Conservation (phyloP, 1,140 invertebrate genomes). For the Pseudoatta argentina region DNA sequence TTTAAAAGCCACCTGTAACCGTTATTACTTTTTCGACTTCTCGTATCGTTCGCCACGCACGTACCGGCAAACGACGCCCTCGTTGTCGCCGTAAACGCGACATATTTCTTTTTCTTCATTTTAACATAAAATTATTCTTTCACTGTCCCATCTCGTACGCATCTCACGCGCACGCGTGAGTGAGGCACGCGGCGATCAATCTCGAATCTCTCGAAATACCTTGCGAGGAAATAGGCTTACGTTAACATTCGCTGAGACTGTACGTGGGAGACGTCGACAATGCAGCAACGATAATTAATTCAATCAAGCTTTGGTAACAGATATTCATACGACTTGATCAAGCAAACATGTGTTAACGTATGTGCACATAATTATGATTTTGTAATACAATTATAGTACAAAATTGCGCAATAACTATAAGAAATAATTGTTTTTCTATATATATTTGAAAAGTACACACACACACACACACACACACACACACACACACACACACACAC, state of each 20-base stretch:
- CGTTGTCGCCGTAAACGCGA: slow-evolving; percentile 19
- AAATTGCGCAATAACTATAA: not conserved
- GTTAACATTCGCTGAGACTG: slow-evolving; percentile 10
- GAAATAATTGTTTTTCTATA: not conserved
- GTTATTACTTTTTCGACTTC: slow-evolving; percentile 62
- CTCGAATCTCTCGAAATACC: slow-evolving; percentile 42
- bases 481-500: too few relatives aligned
- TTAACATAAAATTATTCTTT: slow-evolving; percentile 14
- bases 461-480: too few relatives aligned
- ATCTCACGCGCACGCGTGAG: slow-evolving; percentile 32
- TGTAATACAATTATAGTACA: not conserved
- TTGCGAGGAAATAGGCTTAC: slow-evolving; percentile 11
- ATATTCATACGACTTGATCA: not conserved
- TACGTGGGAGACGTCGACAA: not conserved
- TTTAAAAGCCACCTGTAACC: slow-evolving; percentile 64
- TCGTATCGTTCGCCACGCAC: slow-evolving; percentile 54
- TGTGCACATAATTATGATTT: not conserved
- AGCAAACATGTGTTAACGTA: not conserved
- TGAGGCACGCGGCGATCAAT: slow-evolving; percentile 37
- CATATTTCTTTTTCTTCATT: not conserved
- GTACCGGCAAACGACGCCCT: slow-evolving; percentile 29
- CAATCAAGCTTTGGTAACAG: slow-evolving; percentile 5
- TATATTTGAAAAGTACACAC: not conserved
- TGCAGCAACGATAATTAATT: slow-evolving; percentile 12
- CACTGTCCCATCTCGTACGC: slow-evolving; percentile 4